A percentile compares a stretch with the other conserved stretches of the same genome.
Conservation (phyloP, 2,113 vertebrate genomes). For the Micromys minutus region DNA sequence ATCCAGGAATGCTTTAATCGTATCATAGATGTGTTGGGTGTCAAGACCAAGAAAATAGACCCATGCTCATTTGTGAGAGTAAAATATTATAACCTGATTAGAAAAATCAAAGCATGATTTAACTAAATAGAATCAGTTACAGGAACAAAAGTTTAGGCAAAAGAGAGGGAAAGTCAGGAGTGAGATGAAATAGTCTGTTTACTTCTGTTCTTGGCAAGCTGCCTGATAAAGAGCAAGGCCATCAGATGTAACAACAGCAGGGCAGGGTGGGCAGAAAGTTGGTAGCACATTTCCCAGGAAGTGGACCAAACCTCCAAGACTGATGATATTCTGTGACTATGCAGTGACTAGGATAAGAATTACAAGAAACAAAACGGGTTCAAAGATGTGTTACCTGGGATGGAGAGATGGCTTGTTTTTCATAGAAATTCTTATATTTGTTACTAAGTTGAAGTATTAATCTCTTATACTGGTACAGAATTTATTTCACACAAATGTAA, state of each 20-base stretch:
- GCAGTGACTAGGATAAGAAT: background rate
- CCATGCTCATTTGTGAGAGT: background rate
- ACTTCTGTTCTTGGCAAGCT: background rate
- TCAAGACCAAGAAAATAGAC: background rate
- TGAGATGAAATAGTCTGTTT: background rate
- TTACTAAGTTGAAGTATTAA: too few relatives aligned
- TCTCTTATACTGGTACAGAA: too few relatives aligned
- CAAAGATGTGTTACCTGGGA: background rate
- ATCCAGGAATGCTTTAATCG: background rate
- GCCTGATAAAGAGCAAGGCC: background rate
- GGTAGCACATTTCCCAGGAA: background rate
- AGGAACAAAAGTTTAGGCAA: background rate
- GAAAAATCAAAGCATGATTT: background rate
- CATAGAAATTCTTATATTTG: too few relatives aligned
- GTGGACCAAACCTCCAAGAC: background rate
- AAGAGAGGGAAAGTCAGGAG: background rate
- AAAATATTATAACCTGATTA: background rate
- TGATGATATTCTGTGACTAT: background rate
- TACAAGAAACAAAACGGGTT: background rate
- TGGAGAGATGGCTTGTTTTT: background rate
- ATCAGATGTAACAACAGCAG: background rate
- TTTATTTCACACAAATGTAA: too few relatives aligned
- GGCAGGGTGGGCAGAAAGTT: background rate
- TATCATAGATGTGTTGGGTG: background rate
- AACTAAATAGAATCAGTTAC: background rate